Evolutionary conservation across 2,797 vertebrate species (phyloP).

Genomic region (Valencia hispanica): DNA sequence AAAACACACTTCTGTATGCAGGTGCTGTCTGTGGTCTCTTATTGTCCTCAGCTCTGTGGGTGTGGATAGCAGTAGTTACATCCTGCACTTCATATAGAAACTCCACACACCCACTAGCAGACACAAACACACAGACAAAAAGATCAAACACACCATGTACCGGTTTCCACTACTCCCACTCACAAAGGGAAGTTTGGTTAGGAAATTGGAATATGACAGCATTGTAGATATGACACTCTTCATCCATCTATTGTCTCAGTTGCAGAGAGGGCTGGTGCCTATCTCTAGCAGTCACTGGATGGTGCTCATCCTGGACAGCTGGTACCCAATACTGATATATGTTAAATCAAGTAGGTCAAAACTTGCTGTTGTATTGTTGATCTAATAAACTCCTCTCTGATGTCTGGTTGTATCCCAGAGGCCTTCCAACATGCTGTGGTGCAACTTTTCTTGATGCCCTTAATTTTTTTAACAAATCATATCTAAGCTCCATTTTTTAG

Average conservation of each 20-base stretch:
- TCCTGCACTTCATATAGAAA: constrained; percentile 72
- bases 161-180: constrained; percentile 26
- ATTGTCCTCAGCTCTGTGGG: constrained; percentile 64
- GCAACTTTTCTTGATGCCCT: neutral
- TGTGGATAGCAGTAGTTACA: constrained; percentile 60
- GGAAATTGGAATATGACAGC: constrained; percentile 10
- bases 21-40: constrained; percentile 56
- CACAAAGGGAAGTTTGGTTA: constrained; percentile 25
- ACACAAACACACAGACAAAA: constrained; percentile 7
- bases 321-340: neutral
- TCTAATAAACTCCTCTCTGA: neutral
- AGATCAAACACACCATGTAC: constrained; percentile 40
- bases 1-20: constrained; percentile 36
- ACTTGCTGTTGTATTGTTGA: neutral
- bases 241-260: constrained; percentile 8
- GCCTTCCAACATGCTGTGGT: neutral
- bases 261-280: neutral
- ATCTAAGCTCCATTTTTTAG: neutral
- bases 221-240: neutral
- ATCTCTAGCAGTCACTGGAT: constrained; percentile 3
- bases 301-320: neutral
- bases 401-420: neutral
- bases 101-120: constrained; percentile 37
- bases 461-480: neutral
- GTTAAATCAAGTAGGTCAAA: neutral